A percentile compares a stretch with the other conserved stretches of the same genome.
Evolutionary conservation across 2,113 vertebrate species (phyloP).

Genomic region (Mellivora capensis): DNA sequence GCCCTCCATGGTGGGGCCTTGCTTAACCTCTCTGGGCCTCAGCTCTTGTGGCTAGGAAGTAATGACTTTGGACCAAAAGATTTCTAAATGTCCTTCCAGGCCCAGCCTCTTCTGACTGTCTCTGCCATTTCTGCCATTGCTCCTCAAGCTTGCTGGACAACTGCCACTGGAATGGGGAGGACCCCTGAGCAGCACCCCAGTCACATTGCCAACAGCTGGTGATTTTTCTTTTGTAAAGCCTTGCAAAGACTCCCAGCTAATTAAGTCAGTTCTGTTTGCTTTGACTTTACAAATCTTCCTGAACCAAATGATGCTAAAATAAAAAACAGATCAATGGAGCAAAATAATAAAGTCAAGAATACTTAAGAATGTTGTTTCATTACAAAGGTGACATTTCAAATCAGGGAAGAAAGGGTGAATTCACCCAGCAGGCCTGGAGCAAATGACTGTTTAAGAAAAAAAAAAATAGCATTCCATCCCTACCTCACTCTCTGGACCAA

Average conservation of each 20-base stretch:
- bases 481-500: background rate
- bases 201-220: background rate
- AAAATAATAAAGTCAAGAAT: constrained; percentile 26
- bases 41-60: background rate
- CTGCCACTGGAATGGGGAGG: background rate
- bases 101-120: background rate
- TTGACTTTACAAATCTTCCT: constrained; percentile 21
- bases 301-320: constrained; percentile 33
- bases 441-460: background rate
- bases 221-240: background rate
- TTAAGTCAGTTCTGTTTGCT: constrained; percentile 19
- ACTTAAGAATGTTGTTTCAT: constrained; percentile 25
- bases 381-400: constrained; percentile 40
- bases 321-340: constrained; percentile 22
- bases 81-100: background rate
- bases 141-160: background rate
- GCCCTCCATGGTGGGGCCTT: background rate
- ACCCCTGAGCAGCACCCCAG: background rate
- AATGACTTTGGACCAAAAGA: background rate
- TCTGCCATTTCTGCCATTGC: background rate
- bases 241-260: background rate
- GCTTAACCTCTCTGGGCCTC: background rate
- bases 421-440: background rate
- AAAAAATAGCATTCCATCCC: background rate
- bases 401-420: background rate